These are phyloP conservation scores for Falcunculus frontatus DNA, from an alignment of 2,113 vertebrate genomes.

Conservation along the genomic window DNA sequence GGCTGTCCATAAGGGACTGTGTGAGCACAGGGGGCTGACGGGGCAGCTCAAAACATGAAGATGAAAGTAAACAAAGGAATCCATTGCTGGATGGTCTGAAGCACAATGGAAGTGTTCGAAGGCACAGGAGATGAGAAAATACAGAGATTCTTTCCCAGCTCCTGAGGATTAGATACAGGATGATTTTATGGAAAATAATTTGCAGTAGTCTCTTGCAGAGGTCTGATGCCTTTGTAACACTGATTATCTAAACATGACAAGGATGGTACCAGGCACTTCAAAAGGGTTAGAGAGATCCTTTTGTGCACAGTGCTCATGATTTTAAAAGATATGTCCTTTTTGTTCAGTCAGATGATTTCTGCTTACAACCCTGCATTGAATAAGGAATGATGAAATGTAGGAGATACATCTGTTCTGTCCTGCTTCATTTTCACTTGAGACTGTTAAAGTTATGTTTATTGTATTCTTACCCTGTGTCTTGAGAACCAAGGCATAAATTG, in stretches of 20 bases:
- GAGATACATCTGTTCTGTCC: not conserved
- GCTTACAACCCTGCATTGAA: not conserved
- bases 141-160: not conserved
- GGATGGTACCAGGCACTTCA: not conserved
- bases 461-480: not conserved
- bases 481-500: constrained; percentile 21
- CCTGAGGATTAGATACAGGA: not conserved
- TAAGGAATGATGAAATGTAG: not conserved
- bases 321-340: not conserved
- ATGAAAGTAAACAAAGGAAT: not conserved
- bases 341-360: not conserved
- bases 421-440: not conserved
- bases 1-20: rapidly evolving
- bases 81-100: not conserved
- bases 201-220: not conserved
- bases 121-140: not conserved
- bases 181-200: not conserved
- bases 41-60: not conserved
- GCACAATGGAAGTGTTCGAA: not conserved
- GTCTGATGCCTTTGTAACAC: not conserved
- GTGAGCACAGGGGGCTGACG: not conserved
- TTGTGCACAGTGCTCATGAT: not conserved
- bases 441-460: not conserved
- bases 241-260: not conserved
- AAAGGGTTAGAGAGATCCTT: not conserved